phyloP scores from a whole-genome alignment of 2,113 vertebrate species.

The Callipepla squamata region DNA sequence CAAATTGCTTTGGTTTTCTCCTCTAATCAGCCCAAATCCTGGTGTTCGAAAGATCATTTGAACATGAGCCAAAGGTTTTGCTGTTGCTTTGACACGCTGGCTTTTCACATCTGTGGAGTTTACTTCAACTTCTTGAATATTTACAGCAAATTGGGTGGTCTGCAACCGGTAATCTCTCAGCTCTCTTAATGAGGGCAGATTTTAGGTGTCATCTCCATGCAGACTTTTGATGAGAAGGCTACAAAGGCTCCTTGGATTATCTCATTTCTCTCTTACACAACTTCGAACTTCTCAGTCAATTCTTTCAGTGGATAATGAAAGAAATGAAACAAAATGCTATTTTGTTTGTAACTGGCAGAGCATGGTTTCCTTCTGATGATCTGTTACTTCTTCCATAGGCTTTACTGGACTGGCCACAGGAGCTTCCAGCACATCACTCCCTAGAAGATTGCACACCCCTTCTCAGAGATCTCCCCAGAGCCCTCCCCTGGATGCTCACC shows the following conservation, averaged over 20 bases:
- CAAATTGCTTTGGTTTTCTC: conserved; percentile 57
- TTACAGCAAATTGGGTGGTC: conserved; percentile 1
- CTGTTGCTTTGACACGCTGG: background rate
- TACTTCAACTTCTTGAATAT: conserved; percentile 26
- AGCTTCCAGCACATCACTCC: background rate
- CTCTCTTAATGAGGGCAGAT: conserved; percentile 45
- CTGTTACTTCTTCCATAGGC: background rate
- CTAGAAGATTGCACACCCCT: background rate
- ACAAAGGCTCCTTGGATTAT: conserved; percentile 26
- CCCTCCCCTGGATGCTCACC: background rate
- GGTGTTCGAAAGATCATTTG: conserved; percentile 22
- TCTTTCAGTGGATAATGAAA: background rate
- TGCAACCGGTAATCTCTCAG: conserved; percentile 29
- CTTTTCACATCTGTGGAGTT: conserved; percentile 24
- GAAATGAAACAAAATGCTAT: conserved; percentile 6
- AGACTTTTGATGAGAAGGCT: conserved; percentile 48
- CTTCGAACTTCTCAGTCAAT: conserved; percentile 28
- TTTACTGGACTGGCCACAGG: background rate
- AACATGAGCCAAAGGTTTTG: conserved; percentile 18
- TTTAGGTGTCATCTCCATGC: conserved; percentile 12
- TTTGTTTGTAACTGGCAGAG: background rate
- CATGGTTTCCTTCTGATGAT: background rate
- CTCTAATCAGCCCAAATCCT: conserved; percentile 63
- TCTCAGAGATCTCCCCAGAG: background rate
- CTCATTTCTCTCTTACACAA: conserved; percentile 39